These are phyloP conservation scores for Pachycephus smyrnensis DNA, from an alignment of 2,888 invertebrate species.

Conservation along the genomic window DNA sequence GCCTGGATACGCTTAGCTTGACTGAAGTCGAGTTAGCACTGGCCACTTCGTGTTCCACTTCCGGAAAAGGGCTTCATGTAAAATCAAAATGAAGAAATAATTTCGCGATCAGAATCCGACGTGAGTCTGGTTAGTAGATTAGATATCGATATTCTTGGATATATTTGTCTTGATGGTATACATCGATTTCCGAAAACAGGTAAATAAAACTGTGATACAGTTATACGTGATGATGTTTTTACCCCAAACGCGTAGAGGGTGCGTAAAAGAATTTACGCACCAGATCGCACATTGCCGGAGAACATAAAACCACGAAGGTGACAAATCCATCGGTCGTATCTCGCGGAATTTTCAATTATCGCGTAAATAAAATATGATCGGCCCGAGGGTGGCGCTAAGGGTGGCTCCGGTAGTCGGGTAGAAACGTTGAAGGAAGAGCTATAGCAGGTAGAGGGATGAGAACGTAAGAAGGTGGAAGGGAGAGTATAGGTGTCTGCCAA, in stretches of 20 bases:
- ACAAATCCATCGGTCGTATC: slow-evolving; percentile 61
- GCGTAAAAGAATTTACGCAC: slow-evolving; percentile 11
- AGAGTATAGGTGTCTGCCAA: slow-evolving; percentile 21
- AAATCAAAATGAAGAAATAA: background rate
- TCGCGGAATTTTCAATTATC: slow-evolving; percentile 61
- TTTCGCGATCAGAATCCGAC: background rate
- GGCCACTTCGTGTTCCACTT: background rate
- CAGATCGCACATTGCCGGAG: background rate
- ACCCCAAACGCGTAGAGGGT: slow-evolving; percentile 9
- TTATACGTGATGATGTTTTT: background rate
- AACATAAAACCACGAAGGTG: slow-evolving; percentile 55
- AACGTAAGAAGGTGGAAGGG: background rate
- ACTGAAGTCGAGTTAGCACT: background rate
- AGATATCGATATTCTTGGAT: background rate
- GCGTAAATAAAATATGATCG: slow-evolving; percentile 56
- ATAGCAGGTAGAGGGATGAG: background rate
- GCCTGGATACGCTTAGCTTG: background rate
- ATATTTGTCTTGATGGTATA: background rate
- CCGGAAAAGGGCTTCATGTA: background rate
- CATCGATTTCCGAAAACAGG: background rate
- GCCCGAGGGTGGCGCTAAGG: slow-evolving; percentile 26
- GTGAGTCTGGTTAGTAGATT: background rate
- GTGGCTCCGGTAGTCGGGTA: slow-evolving; percentile 10
- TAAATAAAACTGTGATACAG: background rate
- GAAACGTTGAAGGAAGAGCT: background rate